Evolutionary conservation across 2,113 vertebrate species (phyloP).

Genomic region (Gymnarchus niloticus): DNA sequence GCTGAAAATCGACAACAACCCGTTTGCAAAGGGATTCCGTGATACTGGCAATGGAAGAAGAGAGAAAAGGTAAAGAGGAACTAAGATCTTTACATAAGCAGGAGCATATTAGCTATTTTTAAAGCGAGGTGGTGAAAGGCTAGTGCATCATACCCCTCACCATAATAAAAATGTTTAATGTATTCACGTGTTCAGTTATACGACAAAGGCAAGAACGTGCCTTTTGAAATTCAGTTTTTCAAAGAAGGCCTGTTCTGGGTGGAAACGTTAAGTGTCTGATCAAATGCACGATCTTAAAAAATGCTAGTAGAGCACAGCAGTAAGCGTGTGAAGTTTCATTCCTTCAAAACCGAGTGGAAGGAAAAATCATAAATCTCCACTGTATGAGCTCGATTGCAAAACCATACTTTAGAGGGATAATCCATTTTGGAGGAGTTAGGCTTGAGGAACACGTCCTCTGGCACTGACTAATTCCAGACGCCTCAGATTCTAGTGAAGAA

Average conservation of each 20-base stretch:
- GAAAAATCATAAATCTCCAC: neutral
- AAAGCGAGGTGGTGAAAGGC: neutral
- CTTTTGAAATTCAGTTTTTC: neutral
- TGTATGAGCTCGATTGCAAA: neutral
- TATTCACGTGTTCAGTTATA: neutral
- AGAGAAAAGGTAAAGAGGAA: slow-evolving; percentile 82
- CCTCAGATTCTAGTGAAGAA: neutral
- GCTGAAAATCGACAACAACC: slow-evolving; percentile 98
- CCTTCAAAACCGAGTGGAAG: neutral
- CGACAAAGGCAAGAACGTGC: neutral
- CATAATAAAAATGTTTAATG: neutral
- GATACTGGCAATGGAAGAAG: slow-evolving; percentile 96
- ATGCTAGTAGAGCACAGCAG: neutral
- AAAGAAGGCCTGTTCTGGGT: neutral
- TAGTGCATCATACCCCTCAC: no score
- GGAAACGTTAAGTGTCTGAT: neutral
- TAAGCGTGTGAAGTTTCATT: neutral
- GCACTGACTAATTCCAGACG: slow-evolving; percentile 1
- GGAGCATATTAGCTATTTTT: neutral
- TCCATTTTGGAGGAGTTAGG: neutral
- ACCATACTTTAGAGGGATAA: neutral
- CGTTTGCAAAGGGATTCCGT: slow-evolving; percentile 97
- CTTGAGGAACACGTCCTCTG: neutral
- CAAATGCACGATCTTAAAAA: neutral
- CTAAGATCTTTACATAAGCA: neutral